phyloP scores from a whole-genome alignment of 2,113 vertebrate species.

The Campylomormyrus tamandua region DNA sequence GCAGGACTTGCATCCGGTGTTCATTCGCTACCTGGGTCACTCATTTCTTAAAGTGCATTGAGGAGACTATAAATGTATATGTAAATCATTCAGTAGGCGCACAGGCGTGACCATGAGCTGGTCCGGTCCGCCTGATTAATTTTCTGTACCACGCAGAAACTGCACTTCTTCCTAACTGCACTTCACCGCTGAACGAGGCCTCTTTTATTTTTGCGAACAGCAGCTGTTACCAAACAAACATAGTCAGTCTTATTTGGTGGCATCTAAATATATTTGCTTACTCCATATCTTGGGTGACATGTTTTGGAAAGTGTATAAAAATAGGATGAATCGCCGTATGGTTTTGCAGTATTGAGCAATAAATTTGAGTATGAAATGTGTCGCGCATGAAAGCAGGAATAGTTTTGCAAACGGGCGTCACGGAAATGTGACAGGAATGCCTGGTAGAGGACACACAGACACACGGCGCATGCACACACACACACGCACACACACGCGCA shows the following conservation, averaged over 20 bases:
- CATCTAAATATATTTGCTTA: conserved; percentile 20
- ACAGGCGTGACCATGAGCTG: neutral
- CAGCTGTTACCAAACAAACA: neutral
- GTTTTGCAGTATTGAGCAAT: neutral
- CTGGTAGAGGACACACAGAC: neutral
- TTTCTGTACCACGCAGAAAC: neutral
- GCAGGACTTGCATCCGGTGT: neutral
- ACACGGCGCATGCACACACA: neutral
- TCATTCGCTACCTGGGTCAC: neutral
- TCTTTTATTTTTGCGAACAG: conserved; percentile 11
- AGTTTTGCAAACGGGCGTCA: neutral
- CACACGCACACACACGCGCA: neutral
- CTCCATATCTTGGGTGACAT: neutral
- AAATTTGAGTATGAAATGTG: neutral
- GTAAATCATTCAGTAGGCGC: neutral
- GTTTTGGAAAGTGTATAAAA: neutral
- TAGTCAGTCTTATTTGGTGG: conserved; percentile 13
- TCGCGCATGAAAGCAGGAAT: neutral
- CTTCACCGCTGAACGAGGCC: neutral
- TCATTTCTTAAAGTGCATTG: neutral
- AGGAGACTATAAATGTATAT: neutral
- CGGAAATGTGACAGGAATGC: neutral
- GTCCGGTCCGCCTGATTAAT: neutral
- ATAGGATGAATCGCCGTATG: neutral
- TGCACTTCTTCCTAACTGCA: neutral